Evolutionary conservation across 2,888 invertebrate species (phyloP), one percentile per base, ranked within the genome.

Genomic region (Hirudinaria manillensis): DNA sequence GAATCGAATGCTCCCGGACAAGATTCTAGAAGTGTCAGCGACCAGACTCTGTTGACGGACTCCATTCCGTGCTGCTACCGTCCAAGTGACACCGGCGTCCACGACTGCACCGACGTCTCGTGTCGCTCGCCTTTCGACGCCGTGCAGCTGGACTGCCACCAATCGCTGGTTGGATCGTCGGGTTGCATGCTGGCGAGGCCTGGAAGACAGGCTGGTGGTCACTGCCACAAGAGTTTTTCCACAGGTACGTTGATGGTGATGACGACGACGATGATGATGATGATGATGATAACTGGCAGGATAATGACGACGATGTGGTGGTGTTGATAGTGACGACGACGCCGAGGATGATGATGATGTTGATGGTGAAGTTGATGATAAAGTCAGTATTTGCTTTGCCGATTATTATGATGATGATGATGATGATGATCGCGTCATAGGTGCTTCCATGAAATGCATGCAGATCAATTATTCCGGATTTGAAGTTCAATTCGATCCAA

Each of bases 261-360:
- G 3, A 45, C n/a, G n/a, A 70, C 3, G 51, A 45, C 38, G 51
- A 70, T 32, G 6, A 45, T 45, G 45, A 2, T 38, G 70, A 6
- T 70, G 45, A n/a, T 38, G 70, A 70, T 70, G 70, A 70, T 70
- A 45, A 70, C 38, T 38, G n/a, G n/a, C n/a, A 70, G 36, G 70
- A 70, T 70, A 21, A 34, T 70, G 70, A 45, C 36, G 70, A 24
- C 36, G 70, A 38, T 70, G 70, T 70, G 70, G 24, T 70, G 70
- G 16, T 32, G 70, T 34, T 70, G 70, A 70, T 70, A 36, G 36
- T 38, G 70, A 36, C 24, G 45, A 70, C 36, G 70, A 34, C 36
- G 70, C 10, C 36, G 70, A 34, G 10, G 70, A 70, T 70, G 70
- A 36, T 45, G 51, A 45, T 70, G 70, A 70, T 45, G 70, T 38